A percentile compares a stretch with the other conserved stretches of the same genome.
Conservation (phyloP, 2,797 vertebrate species). For the Alfaro cultratus region DNA sequence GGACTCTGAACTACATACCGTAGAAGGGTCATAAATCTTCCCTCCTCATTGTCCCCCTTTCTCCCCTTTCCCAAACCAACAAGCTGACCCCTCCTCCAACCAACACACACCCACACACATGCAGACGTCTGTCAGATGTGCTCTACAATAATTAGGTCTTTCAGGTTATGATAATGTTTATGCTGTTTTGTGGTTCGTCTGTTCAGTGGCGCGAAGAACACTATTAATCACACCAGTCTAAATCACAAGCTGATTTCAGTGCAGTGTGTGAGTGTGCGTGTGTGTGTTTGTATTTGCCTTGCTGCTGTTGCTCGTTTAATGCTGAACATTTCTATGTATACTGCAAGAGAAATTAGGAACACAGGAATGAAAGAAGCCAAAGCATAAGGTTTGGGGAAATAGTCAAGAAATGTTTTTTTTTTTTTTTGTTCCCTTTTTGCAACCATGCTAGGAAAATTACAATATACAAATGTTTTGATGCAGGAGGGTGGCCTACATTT, state of each 20-base stretch:
- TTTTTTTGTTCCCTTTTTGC: not conserved
- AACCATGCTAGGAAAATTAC: not conserved
- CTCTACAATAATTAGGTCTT: slow-evolving; percentile 75
- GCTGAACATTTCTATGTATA: slow-evolving; percentile 38
- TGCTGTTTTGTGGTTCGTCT: slow-evolving; percentile 72
- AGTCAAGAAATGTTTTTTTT: slow-evolving; percentile 10
- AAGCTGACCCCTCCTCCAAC: not conserved
- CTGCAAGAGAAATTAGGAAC: slow-evolving; percentile 7
- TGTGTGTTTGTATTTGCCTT: slow-evolving; percentile 30
- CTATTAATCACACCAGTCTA: slow-evolving; percentile 75
- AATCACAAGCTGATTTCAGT: slow-evolving; percentile 61
- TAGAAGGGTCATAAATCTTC: slow-evolving; percentile 72
- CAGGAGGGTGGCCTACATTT: not conserved
- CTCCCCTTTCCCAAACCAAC: not conserved
- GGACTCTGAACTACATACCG: slow-evolving; percentile 47
- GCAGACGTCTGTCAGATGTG: slow-evolving; percentile 55
- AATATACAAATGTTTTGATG: not conserved
- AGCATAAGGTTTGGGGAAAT: slow-evolving; percentile 6
- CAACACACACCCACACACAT: slow-evolving; percentile 5
- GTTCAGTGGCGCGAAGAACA: slow-evolving; percentile 63
- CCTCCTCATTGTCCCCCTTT: slow-evolving; percentile 20
- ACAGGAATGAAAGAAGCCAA: slow-evolving; percentile 15
- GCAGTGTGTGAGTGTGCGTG: slow-evolving; percentile 12
- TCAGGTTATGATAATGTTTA: slow-evolving; percentile 80
- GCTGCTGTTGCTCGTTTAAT: slow-evolving; percentile 27